Evolutionary conservation across 2,888 invertebrate species (phyloP).

Genomic region (Callyntrura sp.): DNA sequence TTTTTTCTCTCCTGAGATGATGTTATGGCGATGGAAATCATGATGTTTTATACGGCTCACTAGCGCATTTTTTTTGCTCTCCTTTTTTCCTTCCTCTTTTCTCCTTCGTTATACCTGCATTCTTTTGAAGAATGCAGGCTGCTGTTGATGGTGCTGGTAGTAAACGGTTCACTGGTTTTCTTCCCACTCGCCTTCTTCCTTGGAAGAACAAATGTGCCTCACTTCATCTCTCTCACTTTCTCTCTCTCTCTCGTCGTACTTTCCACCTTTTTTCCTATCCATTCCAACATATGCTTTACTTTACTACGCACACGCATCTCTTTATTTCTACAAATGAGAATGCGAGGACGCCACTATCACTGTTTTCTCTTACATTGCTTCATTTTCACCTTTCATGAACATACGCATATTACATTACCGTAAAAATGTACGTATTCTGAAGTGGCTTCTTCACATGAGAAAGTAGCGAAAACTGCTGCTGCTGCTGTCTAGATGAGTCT

Average conservation of each 20-base stretch:
- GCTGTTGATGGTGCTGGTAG: not conserved
- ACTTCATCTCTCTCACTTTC: slow-evolving; percentile 11
- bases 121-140: not conserved
- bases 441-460: not conserved
- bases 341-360: slow-evolving; percentile 27
- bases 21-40: slow-evolving; percentile 76
- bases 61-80: slow-evolving; percentile 53
- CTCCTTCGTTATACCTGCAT: slow-evolving; percentile 37
- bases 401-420: not conserved
- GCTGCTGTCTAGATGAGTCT: not conserved
- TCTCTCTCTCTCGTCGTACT: not conserved
- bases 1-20: slow-evolving; percentile 70
- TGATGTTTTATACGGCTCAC: slow-evolving; percentile 70
- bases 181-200: slow-evolving; percentile 36
- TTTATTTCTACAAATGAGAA: slow-evolving; percentile 36
- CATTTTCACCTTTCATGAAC: slow-evolving; percentile 67
- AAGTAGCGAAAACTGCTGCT: not conserved
- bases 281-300: not conserved
- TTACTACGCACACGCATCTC: not conserved
- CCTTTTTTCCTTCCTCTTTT: slow-evolving; percentile 14
- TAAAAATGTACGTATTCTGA: slow-evolving; percentile 34
- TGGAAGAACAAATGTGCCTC: slow-evolving; percentile 17
- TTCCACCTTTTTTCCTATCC: not conserved
- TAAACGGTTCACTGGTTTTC: slow-evolving; percentile 51
- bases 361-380: slow-evolving; percentile 50